phyloP scores from a whole-genome alignment of 92 coral and sea anemone genomes.

The Epizoanthus stellaris region DNA sequence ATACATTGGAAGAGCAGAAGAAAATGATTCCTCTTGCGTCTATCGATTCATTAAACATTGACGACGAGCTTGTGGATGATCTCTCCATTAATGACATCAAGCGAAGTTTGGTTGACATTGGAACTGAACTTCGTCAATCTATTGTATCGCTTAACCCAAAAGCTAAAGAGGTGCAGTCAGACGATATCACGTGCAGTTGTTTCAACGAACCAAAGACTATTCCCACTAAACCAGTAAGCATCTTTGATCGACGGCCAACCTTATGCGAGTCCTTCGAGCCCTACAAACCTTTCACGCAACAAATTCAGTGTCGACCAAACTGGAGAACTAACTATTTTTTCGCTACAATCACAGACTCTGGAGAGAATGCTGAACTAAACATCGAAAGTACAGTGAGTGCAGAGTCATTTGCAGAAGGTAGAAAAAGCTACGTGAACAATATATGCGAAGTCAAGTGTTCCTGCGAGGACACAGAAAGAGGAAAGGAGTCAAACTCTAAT shows the following conservation, averaged over 20 bases:
- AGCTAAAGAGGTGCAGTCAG: not conserved
- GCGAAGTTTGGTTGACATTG: conserved; percentile 55
- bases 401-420: not conserved
- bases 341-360: not conserved
- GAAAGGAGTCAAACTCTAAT: not conserved
- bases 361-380: not conserved
- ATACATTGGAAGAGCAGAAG: conserved; percentile 19
- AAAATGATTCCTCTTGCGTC: conserved; percentile 40
- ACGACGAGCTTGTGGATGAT: conserved; percentile 33
- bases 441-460: conserved; percentile 4
- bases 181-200: not conserved
- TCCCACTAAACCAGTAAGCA: conserved; percentile 6
- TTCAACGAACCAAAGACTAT: not conserved
- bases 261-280: not conserved
- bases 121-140: conserved; percentile 63
- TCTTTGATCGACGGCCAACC: conserved; percentile 39
- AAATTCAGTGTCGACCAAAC: conserved; percentile 3
- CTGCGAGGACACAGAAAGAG: not conserved
- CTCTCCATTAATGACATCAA: conserved; percentile 48
- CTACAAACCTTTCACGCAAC: not conserved
- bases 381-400: not conserved
- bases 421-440: not conserved
- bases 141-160: conserved; percentile 24
- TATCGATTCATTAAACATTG: conserved; percentile 54
- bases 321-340: not conserved